Evolutionary conservation across 2,113 vertebrate species (phyloP).

Genomic region (Rhinogobius similis): DNA sequence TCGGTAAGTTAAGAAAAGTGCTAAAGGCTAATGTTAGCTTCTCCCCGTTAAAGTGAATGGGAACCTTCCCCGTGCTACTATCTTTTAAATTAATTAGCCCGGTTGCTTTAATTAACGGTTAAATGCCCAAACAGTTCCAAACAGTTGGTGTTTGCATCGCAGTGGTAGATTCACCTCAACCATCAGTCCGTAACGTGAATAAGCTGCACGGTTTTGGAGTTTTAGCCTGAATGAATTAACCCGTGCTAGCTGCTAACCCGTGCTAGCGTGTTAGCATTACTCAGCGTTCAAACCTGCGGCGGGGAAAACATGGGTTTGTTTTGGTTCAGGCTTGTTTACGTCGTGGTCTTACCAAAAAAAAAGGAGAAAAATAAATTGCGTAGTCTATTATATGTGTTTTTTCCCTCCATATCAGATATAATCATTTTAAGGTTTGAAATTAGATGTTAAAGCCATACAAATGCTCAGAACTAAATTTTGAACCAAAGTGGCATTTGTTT

Average conservation of each 20-base stretch:
- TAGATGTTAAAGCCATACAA: too few relatives aligned
- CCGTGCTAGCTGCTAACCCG: slow-evolving; percentile 54
- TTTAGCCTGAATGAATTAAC: not conserved
- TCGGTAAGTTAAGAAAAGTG: slow-evolving; percentile 79
- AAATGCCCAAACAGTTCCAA: not conserved
- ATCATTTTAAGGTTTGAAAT: too few relatives aligned
- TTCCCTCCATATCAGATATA: too few relatives aligned
- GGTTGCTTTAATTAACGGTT: not conserved
- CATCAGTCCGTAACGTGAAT: not conserved
- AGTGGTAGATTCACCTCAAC: not conserved
- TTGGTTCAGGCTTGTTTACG: not conserved
- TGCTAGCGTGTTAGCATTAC: slow-evolving; percentile 64
- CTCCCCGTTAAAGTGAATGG: slow-evolving; percentile 30
- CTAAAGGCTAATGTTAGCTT: not conserved
- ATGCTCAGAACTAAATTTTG: too few relatives aligned
- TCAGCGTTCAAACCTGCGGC: slow-evolving; percentile 69
- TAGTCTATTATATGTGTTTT: too few relatives aligned
- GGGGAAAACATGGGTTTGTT: slow-evolving; percentile 26
- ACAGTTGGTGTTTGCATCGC: not conserved
- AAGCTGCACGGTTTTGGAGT: not conserved
- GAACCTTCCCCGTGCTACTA: slow-evolving; percentile 38
- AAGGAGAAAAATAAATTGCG: too few relatives aligned
- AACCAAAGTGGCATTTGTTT: too few relatives aligned
- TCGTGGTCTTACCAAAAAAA: not conserved
- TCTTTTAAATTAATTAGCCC: not conserved